phyloP scores from a whole-genome alignment of 2,888 invertebrate genomes.

The Tenodera sinensis region DNA sequence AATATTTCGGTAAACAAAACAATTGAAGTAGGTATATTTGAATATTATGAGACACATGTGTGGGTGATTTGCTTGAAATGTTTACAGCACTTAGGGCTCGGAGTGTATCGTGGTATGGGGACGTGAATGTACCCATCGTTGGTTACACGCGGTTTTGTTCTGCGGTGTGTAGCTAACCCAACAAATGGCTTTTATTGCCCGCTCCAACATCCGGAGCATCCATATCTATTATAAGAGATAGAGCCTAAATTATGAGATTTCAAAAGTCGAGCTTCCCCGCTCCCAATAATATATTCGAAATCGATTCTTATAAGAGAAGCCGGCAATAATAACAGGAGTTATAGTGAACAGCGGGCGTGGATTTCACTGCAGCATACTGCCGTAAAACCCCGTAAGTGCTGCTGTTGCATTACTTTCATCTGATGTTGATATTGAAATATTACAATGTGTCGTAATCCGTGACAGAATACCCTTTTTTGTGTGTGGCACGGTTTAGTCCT shows the following conservation, averaged over 20 bases:
- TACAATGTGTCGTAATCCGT: neutral
- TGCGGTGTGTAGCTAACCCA: neutral
- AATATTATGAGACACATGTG: no score
- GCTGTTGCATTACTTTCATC: neutral
- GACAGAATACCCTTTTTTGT: neutral
- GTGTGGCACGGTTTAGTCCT: neutral
- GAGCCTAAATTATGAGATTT: neutral
- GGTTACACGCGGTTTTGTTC: conserved; percentile 15
- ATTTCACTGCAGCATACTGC: neutral
- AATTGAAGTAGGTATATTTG: no score
- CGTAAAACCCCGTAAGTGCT: neutral
- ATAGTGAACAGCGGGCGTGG: conserved; percentile 3
- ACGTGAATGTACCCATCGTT: conserved; percentile 7
- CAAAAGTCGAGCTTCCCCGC: neutral
- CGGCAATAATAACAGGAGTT: conserved; percentile 15
- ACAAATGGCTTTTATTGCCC: conserved; percentile 29
- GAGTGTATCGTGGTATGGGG: neutral
- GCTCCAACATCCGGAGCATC: conserved; percentile 11
- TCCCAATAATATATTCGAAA: conserved; percentile 16
- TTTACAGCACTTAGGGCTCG: neutral
- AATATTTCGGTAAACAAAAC: no score
- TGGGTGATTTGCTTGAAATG: neutral
- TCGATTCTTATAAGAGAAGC: conserved; percentile 19
- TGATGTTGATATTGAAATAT: neutral
- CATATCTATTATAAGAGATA: neutral